Evolutionary conservation across 2,113 vertebrate genomes (phyloP).

Genomic region (Paradisaea rubra): DNA sequence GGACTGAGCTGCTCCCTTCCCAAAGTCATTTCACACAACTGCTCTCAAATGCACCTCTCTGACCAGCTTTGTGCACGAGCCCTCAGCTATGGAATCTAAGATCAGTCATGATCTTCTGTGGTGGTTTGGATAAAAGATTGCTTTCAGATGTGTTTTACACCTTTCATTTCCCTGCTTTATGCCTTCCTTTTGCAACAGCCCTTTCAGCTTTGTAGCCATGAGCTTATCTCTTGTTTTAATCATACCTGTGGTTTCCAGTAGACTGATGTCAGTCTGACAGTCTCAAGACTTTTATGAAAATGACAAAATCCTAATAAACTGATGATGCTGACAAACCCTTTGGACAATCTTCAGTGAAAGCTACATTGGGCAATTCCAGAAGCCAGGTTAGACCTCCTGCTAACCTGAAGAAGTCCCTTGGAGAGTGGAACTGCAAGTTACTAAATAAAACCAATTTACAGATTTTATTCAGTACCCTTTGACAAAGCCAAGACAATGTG

Average conservation of each 20-base stretch:
- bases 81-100: neutral
- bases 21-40: neutral
- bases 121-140: neutral
- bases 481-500: neutral
- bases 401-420: neutral
- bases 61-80: neutral
- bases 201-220: neutral
- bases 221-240: neutral
- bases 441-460: neutral
- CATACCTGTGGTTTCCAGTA: neutral
- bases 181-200: neutral
- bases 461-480: neutral
- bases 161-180: neutral
- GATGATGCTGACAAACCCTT: neutral
- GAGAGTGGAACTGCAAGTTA: neutral
- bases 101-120: neutral
- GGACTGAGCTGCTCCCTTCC: neutral
- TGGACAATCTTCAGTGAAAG: neutral
- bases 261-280: neutral
- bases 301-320: neutral
- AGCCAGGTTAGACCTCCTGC: neutral
- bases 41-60: neutral
- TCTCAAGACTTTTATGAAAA: neutral
- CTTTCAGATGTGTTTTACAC: neutral
- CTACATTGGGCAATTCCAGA: neutral